Base-by-base conservation (phyloP, 2,797 vertebrate species). In the Enteromius radiatus region DNA sequence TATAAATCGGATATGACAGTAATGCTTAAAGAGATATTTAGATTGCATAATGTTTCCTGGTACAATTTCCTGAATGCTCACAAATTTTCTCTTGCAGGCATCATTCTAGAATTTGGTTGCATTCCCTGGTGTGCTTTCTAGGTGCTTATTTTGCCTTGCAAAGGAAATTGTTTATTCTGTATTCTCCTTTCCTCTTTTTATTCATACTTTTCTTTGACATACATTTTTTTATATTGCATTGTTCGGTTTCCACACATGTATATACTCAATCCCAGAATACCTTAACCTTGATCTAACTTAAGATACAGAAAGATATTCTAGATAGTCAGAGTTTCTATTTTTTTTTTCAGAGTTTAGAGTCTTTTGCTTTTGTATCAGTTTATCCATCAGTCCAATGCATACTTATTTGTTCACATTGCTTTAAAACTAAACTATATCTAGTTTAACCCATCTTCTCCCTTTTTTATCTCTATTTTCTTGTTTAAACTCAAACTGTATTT, bases 1-100 rank as follows among this genome's bases (percentile, higher is more conserved):
- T 56, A 56, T 65, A 82, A 82, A 87, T 79, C 49, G 82, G 59
- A 75, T 79, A 81, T 85, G 85, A 85, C 81, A 82, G 64, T 67
- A 83, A 78, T 69, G 63, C 70, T 78, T 65, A 41, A 71, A 64
- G 78, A 84, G 38, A 74, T n/a, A 84, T 79, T 78, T 79, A 33
- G 23, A 63, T 78, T 77, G 63, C 45, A 52, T 76, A 76, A 86
- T 79, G 56, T 69, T 45, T 26, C 33, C 65, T 77, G 45, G 26
- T 78, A 76, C 67, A 80, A 84, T 63, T 70, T 84, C 33, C 75
- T 38, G 61, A 67, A 52, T 17, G 56, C 33, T 69, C 56, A 41
- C 56, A 78, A 47, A 63, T 81, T 75, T 75, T 65, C 54, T 73
- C 52, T 52, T 15, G 49, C 56, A 68, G 54, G 21, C 65, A 56